Conservation (phyloP, 2,797 vertebrate genomes). For the Sebastes iracundus region DNA sequence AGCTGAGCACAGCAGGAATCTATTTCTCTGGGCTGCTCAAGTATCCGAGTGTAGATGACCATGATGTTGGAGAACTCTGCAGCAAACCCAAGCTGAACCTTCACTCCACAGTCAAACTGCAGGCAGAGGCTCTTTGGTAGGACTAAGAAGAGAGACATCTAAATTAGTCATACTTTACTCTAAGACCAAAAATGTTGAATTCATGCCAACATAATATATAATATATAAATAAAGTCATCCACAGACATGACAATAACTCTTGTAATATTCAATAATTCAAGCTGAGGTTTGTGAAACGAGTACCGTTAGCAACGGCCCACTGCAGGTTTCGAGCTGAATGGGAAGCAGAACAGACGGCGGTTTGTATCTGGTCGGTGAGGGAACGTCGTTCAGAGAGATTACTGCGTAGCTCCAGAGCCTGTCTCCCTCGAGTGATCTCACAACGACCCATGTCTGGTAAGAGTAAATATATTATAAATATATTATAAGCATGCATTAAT, state of each 20-base stretch:
- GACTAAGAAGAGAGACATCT: constrained; percentile 62
- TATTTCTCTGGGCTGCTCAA: constrained; percentile 80
- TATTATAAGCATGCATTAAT: neutral
- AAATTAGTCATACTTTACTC: neutral
- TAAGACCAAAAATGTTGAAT: no score
- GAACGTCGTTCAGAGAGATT: constrained; percentile 88
- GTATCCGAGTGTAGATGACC: constrained; percentile 88
- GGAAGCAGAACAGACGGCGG: constrained; percentile 61
- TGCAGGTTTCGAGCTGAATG: constrained; percentile 87
- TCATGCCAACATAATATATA: no score
- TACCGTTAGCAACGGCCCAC: constrained; percentile 89
- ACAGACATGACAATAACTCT: neutral
- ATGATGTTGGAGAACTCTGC: constrained; percentile 92
- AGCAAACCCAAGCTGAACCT: constrained; percentile 88
- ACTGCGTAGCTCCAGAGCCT: constrained; percentile 90
- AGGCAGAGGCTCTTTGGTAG: constrained; percentile 82
- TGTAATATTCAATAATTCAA: neutral
- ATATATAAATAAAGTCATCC: neutral
- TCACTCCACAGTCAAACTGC: constrained; percentile 85
- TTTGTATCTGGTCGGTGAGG: constrained; percentile 82
- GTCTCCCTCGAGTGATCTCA: constrained; percentile 84
- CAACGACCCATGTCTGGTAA: constrained; percentile 88
- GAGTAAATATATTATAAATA: neutral
- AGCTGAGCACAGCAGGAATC: constrained; percentile 83
- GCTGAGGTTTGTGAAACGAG: neutral